Base-by-base conservation (phyloP, 2,113 vertebrate genomes). In the Herpailurus yagouaroundi region DNA sequence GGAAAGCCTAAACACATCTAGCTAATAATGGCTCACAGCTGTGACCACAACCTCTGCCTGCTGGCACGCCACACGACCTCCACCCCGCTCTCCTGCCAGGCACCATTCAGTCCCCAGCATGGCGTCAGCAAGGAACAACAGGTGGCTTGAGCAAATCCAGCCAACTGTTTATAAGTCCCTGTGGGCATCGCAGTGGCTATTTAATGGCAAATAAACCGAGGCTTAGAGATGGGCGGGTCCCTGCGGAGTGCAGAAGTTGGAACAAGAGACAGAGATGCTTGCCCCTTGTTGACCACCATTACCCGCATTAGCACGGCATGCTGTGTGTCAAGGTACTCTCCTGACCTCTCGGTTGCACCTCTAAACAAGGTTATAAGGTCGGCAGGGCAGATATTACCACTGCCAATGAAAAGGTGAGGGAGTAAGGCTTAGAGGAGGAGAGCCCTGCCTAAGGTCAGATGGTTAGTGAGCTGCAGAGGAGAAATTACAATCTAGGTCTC, bases 1-100 rank as follows among this genome's bases (percentile, higher is more conserved):
- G 89, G 80, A 97, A 97, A 97, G 38, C 33, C 88, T 97, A 31
- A 95, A 95, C 97, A 84, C 29, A 93, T 97, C 63, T 76, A 95
- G 89, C 80, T 97, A 89, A 96, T 91, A 93, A 94, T 93, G 57
- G 91, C 52, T 97, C 91, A 94, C 27, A 94, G 66, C 45, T 5
- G 0, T 96, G 93, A 94, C 89, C 91, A 82, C 81, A 89, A 92
- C 36, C 80, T 96, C 82, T 79, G 81, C 85, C 91, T 95, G 66
- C 81, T 97, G 97, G 85, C 96, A 95, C 33, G 81, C 52, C 81
- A 88, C 36, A 94, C n/a, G 64, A 74, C 73, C 94, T 98, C 60
- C 36, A 80, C 91, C 85, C 25, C 4, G 16, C 48, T 93, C 52
- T 93, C 93, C 93, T 91, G 89, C 88, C 89, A 94, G 91, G 64